Evolutionary conservation across 2,797 vertebrate species (phyloP).

Genomic region (Sarcoramphus papa): DNA sequence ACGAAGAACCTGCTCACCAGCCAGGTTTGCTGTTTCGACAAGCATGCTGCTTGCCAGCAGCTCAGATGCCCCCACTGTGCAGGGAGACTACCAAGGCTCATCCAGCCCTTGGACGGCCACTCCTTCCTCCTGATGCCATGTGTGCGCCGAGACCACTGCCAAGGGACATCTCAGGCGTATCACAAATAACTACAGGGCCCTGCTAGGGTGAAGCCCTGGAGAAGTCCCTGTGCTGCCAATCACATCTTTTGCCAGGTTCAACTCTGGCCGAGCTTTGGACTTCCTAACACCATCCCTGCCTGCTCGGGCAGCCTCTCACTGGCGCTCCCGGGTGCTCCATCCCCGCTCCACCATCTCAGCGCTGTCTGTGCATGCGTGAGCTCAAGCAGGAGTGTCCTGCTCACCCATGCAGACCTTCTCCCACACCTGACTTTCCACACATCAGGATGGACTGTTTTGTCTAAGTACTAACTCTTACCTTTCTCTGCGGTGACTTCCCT

Average conservation of each 20-base stretch:
- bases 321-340: background rate
- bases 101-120: background rate
- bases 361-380: rapidly evolving
- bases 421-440: background rate
- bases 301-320: no score
- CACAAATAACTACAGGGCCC: background rate
- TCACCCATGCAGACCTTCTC: background rate
- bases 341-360: background rate
- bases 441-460: rapidly evolving
- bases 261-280: background rate
- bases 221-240: background rate
- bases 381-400: background rate
- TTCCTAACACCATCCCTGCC: background rate
- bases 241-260: background rate
- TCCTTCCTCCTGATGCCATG: background rate
- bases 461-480: background rate
- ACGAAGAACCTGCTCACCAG: background rate
- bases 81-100: background rate
- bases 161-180: rapidly evolving
- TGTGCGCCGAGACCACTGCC: background rate
- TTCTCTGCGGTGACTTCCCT: background rate
- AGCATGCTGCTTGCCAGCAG: background rate
- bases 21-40: background rate
- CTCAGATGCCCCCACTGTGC: background rate
- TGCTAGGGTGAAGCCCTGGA: background rate